phyloP scores from a whole-genome alignment of 2,888 invertebrate species.

The Synanthedon formicaeformis region DNA sequence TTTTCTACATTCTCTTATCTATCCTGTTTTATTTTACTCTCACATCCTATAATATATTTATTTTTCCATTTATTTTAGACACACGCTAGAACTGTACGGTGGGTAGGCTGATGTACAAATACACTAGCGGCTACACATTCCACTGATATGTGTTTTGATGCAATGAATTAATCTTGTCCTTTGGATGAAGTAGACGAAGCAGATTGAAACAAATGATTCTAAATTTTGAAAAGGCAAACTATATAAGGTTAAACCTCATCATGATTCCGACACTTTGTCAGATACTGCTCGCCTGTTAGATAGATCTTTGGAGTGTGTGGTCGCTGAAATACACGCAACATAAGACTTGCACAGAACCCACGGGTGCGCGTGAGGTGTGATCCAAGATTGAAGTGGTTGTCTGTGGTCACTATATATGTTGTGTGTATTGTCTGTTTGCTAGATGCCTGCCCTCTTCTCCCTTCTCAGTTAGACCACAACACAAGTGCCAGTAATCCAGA shows the following conservation, averaged over 20 bases:
- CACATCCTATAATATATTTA: not conserved
- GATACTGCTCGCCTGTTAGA: too few relatives aligned
- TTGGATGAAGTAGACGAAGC: too few relatives aligned
- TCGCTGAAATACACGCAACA: slow-evolving; percentile 50
- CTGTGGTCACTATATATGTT: slow-evolving; percentile 74
- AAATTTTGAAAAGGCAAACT: too few relatives aligned
- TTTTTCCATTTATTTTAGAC: slow-evolving; percentile 2
- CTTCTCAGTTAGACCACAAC: slow-evolving; percentile 88
- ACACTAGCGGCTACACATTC: too few relatives aligned
- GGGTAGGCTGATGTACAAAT: slow-evolving; percentile 60
- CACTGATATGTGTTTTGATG: too few relatives aligned
- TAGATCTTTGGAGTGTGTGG: not conserved
- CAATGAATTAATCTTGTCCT: too few relatives aligned
- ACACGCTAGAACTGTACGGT: slow-evolving; percentile 26
- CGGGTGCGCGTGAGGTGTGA: slow-evolving; percentile 65
- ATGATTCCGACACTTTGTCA: too few relatives aligned
- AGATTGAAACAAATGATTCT: too few relatives aligned
- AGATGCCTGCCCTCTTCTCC: slow-evolving; percentile 94
- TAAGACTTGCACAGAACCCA: slow-evolving; percentile 47
- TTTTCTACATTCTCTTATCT: slow-evolving; percentile 55
- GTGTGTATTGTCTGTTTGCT: slow-evolving; percentile 92
- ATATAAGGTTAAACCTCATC: too few relatives aligned
- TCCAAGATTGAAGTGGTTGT: slow-evolving; percentile 68
- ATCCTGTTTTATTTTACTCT: slow-evolving; percentile 33
- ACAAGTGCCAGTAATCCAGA: slow-evolving; percentile 80